Percentiles rank a stretch among this genome's conserved stretches.
These are phyloP conservation scores for Diloba caeruleocephala DNA, from an alignment of 2,888 invertebrate species.

Conservation along the genomic window DNA sequence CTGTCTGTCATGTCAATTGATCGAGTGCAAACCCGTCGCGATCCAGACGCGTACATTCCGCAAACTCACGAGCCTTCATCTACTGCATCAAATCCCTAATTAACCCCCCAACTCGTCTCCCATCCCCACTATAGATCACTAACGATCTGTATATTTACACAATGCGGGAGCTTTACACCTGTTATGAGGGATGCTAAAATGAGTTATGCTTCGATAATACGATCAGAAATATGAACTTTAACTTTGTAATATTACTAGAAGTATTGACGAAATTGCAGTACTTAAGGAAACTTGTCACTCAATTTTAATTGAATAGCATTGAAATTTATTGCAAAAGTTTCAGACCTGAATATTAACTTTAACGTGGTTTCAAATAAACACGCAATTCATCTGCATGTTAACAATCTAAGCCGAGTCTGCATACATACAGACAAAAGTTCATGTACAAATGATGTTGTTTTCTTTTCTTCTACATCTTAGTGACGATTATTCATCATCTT, in stretches of 20 bases:
- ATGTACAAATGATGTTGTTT: no score
- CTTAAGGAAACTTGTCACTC: neutral
- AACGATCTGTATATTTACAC: conserved; percentile 56
- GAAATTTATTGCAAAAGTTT: neutral
- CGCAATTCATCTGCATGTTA: no score
- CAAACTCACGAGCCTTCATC: conserved; percentile 44
- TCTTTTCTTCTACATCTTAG: no score
- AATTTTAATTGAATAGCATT: neutral
- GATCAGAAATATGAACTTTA: conserved; percentile 3
- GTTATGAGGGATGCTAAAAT: conserved; percentile 20
- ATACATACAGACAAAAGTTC: neutral
- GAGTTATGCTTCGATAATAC: conserved; percentile 6
- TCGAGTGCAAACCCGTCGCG: conserved; percentile 44
- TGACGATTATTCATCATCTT: no score
- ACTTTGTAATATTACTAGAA: neutral
- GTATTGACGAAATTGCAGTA: neutral
- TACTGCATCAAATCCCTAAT: conserved; percentile 53
- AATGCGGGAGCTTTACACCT: conserved; percentile 37
- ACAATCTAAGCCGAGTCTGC: no score
- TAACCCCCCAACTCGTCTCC: conserved; percentile 25
- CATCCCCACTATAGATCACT: conserved; percentile 51
- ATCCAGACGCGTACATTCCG: conserved; percentile 42
- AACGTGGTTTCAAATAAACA: neutral
- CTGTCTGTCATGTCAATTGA: conserved; percentile 47
- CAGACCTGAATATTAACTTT: no score